Percentiles rank a stretch among this genome's conserved stretches.
These are phyloP conservation scores for Platyrinchus mystaceus DNA, from an alignment of 2,797 vertebrate genomes.

Conservation along the genomic window DNA sequence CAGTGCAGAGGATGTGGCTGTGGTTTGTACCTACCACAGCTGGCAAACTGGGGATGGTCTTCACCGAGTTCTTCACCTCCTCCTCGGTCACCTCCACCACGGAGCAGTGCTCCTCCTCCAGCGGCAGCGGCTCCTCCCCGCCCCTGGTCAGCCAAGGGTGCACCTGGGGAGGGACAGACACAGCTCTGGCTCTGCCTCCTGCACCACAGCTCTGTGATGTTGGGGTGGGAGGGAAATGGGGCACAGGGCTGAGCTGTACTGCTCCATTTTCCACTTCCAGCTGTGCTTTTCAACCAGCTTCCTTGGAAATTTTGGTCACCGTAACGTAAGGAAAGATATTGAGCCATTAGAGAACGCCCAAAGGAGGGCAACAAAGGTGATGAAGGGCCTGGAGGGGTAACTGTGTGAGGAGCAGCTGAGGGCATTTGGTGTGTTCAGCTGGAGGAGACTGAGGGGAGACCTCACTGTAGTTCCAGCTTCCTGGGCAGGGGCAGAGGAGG, in stretches of 20 bases:
- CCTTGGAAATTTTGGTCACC: neutral
- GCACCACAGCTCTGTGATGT: neutral
- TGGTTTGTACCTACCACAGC: constrained; percentile 84
- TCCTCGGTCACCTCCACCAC: constrained; percentile 96
- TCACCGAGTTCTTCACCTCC: constrained; percentile 96
- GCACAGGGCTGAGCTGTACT: neutral
- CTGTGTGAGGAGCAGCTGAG: neutral
- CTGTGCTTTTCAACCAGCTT: fast-evolving
- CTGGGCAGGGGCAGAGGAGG: neutral
- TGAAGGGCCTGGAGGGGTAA: neutral
- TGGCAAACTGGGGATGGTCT: constrained; percentile 93
- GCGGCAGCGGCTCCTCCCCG: constrained; percentile 83
- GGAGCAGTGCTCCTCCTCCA: constrained; percentile 94
- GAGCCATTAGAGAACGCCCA: neutral
- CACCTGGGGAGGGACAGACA: constrained; percentile 70
- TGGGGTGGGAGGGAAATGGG: fast-evolving
- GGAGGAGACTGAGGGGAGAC: neutral
- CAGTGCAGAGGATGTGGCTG: fast-evolving
- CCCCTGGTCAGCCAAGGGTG: constrained; percentile 89
- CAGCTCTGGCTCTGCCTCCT: neutral
- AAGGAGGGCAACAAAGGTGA: neutral
- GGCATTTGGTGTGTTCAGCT: neutral
- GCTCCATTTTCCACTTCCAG: neutral
- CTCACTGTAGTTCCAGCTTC: neutral
- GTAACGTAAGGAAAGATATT: neutral